Evolutionary conservation across 2,888 invertebrate species (phyloP).

Genomic region (Drosophila ezoana): DNA sequence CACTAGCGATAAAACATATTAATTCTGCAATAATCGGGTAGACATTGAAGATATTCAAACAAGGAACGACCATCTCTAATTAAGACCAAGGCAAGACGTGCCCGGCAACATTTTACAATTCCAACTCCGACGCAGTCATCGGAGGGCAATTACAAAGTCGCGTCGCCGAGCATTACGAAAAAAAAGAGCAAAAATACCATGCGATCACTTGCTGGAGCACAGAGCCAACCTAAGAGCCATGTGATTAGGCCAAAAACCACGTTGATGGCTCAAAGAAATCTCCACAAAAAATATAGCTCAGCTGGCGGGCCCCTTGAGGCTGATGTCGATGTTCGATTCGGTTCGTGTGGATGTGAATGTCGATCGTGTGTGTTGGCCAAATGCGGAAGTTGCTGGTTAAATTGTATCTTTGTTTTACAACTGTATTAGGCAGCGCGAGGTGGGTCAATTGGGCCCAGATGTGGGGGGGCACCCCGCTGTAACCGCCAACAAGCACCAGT

Average conservation of each 20-base stretch:
- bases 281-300: slow-evolving; percentile 19
- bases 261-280: background rate
- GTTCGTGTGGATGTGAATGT: slow-evolving; percentile 18
- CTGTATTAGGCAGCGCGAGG: slow-evolving; percentile 65
- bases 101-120: slow-evolving; percentile 1
- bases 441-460: slow-evolving; percentile 37
- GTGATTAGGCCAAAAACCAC: slow-evolving; percentile 45
- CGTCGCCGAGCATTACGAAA: slow-evolving; percentile 35
- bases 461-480: background rate
- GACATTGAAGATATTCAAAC: background rate
- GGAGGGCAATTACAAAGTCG: slow-evolving; percentile 44
- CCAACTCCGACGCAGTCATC: slow-evolving; percentile 36
- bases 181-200: slow-evolving; percentile 35
- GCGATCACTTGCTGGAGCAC: slow-evolving; percentile 33
- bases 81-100: background rate
- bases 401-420: slow-evolving; percentile 71
- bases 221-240: slow-evolving; percentile 34
- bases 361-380: slow-evolving; percentile 41
- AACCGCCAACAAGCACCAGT: slow-evolving; percentile 33
- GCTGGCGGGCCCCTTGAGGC: slow-evolving; percentile 36
- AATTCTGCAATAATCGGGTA: background rate
- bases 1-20: no score
- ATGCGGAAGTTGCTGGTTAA: slow-evolving; percentile 63
- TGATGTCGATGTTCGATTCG: slow-evolving; percentile 6
- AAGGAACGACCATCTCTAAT: slow-evolving; percentile 26